These are phyloP conservation scores for Heliconius hermathena DNA, from an alignment of 1,140 invertebrate species.

Conservation along the genomic window DNA sequence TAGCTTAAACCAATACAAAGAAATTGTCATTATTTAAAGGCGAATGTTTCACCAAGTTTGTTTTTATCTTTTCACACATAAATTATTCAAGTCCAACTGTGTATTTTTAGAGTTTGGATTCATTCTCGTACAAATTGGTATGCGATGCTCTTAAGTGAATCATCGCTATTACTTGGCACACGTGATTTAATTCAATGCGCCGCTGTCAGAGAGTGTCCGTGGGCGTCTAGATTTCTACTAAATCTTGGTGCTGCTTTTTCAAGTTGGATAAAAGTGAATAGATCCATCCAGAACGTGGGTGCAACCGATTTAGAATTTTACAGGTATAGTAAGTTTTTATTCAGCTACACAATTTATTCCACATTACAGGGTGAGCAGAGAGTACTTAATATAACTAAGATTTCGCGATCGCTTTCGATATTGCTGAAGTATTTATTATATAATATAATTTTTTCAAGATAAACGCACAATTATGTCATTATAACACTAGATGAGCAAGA, in stretches of 20 bases:
- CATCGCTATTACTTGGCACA: constrained; percentile 57
- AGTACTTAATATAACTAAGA: too few relatives aligned
- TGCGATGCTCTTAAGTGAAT: constrained; percentile 58
- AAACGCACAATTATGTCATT: too few relatives aligned
- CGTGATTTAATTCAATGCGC: constrained; percentile 57
- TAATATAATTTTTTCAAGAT: too few relatives aligned
- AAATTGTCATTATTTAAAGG: too few relatives aligned
- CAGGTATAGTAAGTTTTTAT: constrained; percentile 41
- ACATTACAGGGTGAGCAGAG: too few relatives aligned
- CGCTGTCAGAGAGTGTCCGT: constrained; percentile 64
- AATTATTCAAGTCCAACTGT: background rate
- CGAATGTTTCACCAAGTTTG: background rate
- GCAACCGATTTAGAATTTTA: constrained; percentile 63
- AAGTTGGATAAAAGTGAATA: constrained; percentile 54
- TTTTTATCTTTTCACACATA: background rate
- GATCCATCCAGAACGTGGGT: constrained; percentile 45
- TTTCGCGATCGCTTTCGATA: too few relatives aligned
- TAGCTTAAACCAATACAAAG: too few relatives aligned
- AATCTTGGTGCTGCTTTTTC: constrained; percentile 55
- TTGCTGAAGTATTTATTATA: too few relatives aligned
- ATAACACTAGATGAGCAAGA: too few relatives aligned
- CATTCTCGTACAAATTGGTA: constrained; percentile 67
- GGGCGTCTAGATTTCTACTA: constrained; percentile 57
- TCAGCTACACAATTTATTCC: too few relatives aligned
- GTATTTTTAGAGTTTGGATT: constrained; percentile 60